Conservation (phyloP, 2,797 vertebrate genomes). For the Enteromius trimaculatus region DNA sequence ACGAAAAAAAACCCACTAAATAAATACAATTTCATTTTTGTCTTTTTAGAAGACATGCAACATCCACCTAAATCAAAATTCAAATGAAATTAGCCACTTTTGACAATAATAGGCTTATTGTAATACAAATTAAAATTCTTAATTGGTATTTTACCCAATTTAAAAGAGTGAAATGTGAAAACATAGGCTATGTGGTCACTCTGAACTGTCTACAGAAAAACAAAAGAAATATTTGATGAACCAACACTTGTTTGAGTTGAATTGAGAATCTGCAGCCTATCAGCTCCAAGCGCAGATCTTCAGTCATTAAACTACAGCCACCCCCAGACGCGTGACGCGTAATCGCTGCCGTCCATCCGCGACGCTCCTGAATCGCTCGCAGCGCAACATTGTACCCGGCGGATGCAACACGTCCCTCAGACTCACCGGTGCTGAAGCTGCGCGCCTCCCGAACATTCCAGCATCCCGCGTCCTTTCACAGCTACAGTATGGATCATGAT, state of each 20-base stretch:
- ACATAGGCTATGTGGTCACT: neutral
- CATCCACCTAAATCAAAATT: neutral
- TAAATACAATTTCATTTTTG: too few relatives aligned
- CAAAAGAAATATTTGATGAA: neutral
- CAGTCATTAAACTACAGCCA: conserved; percentile 18
- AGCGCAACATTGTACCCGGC: conserved; percentile 27
- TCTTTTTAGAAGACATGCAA: neutral
- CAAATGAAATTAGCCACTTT: neutral
- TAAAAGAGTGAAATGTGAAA: neutral
- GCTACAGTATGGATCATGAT: conserved; percentile 22
- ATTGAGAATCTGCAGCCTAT: conserved; percentile 1
- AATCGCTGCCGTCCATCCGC: conserved; percentile 9
- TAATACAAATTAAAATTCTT: too few relatives aligned
- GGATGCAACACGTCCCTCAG: conserved; percentile 45
- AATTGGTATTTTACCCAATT: neutral
- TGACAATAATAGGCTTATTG: neutral
- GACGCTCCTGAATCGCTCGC: conserved; percentile 24
- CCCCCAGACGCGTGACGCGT: conserved; percentile 29
- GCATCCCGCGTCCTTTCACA: conserved; percentile 2
- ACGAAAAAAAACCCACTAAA: too few relatives aligned
- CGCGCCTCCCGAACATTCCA: conserved; percentile 16
- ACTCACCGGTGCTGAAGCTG: conserved; percentile 42
- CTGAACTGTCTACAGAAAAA: neutral
- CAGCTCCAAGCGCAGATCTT: neutral
- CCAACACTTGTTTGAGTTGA: conserved; percentile 14